Conservation (phyloP, 2,113 vertebrate genomes). For the Sinocyclocheilus anshuiensis region DNA sequence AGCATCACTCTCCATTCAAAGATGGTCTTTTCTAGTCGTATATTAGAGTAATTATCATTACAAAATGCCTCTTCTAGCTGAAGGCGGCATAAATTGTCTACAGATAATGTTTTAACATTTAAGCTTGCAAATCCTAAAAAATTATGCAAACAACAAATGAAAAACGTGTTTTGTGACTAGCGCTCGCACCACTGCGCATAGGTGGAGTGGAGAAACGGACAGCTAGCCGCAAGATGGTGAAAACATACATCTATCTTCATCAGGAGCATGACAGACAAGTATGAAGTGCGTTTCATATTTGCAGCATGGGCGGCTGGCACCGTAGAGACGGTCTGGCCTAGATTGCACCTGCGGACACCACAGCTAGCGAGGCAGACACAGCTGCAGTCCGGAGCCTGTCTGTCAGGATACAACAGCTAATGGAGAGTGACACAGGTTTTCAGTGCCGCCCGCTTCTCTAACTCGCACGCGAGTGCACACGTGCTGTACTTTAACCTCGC, state of each 20-base stretch:
- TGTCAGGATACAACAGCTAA: constrained; percentile 45
- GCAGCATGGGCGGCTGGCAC: constrained; percentile 42
- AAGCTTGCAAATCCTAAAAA: too few species aligned
- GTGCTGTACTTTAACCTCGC: background rate
- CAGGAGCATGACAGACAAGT: constrained; percentile 52
- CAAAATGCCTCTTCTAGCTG: constrained; percentile 51
- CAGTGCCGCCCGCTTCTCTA: background rate
- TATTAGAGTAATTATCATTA: constrained; percentile 69
- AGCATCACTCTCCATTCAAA: constrained; percentile 55
- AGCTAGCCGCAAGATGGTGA: constrained; percentile 40
- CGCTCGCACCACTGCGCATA: too few species aligned
- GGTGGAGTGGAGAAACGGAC: constrained; percentile 21
- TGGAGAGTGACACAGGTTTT: constrained; percentile 52
- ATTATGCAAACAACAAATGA: too few species aligned
- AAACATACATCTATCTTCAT: constrained; percentile 63
- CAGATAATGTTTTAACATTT: constrained; percentile 62
- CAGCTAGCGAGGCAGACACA: constrained; percentile 42
- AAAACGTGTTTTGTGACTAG: too few species aligned
- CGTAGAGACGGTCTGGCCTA: constrained; percentile 44
- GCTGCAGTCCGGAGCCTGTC: constrained; percentile 51
- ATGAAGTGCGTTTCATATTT: constrained; percentile 54
- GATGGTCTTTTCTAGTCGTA: constrained; percentile 62
- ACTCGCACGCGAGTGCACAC: background rate
- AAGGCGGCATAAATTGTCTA: constrained; percentile 62
- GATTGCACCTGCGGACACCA: constrained; percentile 53